Percentiles rank a stretch among this genome's conserved stretches.
Conservation (phyloP, 2,888 invertebrate species). For the Amiota communis region DNA sequence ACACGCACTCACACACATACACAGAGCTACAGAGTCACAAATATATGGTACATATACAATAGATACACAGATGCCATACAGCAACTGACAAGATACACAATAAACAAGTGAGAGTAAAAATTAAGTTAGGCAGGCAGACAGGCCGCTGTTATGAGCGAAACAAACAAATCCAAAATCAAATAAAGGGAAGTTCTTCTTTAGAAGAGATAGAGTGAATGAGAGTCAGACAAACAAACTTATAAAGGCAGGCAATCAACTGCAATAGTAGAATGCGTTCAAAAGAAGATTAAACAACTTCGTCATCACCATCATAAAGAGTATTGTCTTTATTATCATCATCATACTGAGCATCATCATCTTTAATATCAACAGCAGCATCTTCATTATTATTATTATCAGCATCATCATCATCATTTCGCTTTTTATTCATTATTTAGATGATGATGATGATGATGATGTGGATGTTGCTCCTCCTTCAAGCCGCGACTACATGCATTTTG, state of each 20-base stretch:
- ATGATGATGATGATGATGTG: neutral
- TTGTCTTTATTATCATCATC: neutral
- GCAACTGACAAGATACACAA: too few relatives aligned
- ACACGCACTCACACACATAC: neutral
- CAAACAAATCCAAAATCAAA: too few relatives aligned
- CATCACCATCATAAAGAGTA: neutral
- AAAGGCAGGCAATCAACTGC: too few relatives aligned
- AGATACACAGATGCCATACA: neutral
- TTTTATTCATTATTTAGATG: neutral
- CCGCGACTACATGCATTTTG: slow-evolving; percentile 1
- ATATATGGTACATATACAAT: too few relatives aligned
- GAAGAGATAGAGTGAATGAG: too few relatives aligned
- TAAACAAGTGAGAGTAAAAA: too few relatives aligned
- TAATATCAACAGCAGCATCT: neutral
- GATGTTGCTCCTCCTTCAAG: neutral
- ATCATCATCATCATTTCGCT: neutral
- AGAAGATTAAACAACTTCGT: neutral
- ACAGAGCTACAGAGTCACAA: neutral
- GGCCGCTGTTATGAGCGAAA: neutral
- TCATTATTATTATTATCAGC: neutral
- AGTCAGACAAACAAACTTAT: too few relatives aligned
- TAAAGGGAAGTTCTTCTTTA: too few relatives aligned
- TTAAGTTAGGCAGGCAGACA: neutral
- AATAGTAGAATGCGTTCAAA: too few relatives aligned
- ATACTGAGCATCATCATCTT: neutral